Percentiles rank a stretch among this genome's conserved stretches.
phyloP scores from a whole-genome alignment of 2,113 vertebrate species.

The Rhombomys opimus region DNA sequence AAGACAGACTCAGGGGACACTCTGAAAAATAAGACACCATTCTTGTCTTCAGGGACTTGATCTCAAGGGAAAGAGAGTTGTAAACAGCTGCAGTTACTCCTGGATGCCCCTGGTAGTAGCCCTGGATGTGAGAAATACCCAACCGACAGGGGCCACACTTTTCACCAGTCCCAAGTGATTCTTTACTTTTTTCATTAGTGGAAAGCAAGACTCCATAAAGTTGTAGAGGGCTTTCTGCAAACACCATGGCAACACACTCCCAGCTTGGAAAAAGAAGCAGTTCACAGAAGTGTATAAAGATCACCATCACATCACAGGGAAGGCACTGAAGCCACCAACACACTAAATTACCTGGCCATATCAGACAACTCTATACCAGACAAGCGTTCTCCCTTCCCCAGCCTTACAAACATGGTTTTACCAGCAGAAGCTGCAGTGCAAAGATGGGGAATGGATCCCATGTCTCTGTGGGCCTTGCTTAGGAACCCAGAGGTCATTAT shows the following conservation, averaged over 20 bases:
- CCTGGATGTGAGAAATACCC: background rate
- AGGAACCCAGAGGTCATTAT: background rate
- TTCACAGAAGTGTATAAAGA: background rate
- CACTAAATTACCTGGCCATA: background rate
- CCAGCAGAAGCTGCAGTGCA: background rate
- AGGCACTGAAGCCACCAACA: background rate
- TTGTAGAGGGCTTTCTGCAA: background rate
- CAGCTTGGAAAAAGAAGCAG: background rate
- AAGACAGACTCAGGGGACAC: constrained; percentile 1
- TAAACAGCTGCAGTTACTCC: constrained; percentile 48
- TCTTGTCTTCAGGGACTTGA: background rate
- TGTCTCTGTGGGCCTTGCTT: rapidly evolving
- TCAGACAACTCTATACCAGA: background rate
- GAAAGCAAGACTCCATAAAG: background rate
- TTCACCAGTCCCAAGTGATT: background rate
- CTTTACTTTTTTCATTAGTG: rapidly evolving
- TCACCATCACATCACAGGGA: rapidly evolving
- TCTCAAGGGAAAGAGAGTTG: background rate
- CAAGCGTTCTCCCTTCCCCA: background rate
- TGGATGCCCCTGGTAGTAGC: background rate
- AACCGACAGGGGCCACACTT: background rate
- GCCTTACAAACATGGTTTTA: background rate
- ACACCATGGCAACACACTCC: rapidly evolving
- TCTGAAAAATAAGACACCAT: background rate
- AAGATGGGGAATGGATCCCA: background rate